Evolutionary conservation across 1,140 invertebrate genomes (phyloP).

Genomic region (Augochlora pura): DNA sequence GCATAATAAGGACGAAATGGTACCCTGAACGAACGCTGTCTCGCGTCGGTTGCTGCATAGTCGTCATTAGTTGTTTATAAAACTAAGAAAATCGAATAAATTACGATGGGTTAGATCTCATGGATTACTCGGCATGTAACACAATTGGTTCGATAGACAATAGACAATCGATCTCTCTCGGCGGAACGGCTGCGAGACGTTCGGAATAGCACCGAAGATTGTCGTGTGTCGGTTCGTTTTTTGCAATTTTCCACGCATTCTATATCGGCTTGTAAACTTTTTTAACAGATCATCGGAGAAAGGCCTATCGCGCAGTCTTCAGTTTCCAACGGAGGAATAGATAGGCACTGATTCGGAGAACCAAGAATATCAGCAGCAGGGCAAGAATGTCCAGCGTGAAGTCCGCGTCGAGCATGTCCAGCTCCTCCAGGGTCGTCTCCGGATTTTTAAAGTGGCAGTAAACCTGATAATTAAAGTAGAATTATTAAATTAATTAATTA

Average conservation of each 20-base stretch:
- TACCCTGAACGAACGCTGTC: slow-evolving; percentile 63
- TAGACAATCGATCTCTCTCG: too few relatives aligned
- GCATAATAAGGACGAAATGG: slow-evolving; percentile 20
- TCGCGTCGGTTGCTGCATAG: slow-evolving; percentile 39
- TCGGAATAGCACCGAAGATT: background rate
- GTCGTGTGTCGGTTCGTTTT: too few relatives aligned
- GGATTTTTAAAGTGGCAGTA: slow-evolving; percentile 96
- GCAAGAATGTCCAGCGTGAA: slow-evolving; percentile 91
- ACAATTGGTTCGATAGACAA: background rate
- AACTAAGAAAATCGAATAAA: slow-evolving; percentile 56
- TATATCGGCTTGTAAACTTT: slow-evolving; percentile 6
- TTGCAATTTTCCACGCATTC: background rate
- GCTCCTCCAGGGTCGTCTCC: slow-evolving; percentile 92
- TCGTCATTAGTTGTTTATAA: slow-evolving; percentile 16
- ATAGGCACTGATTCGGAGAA: slow-evolving; percentile 93
- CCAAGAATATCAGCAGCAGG: slow-evolving; percentile 92
- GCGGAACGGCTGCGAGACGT: too few relatives aligned
- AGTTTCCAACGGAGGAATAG: slow-evolving; percentile 95
- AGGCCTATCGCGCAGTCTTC: slow-evolving; percentile 85
- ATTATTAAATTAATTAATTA: too few relatives aligned
- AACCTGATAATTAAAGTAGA: slow-evolving; percentile 77
- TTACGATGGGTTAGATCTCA: slow-evolving; percentile 51
- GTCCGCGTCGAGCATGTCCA: slow-evolving; percentile 90
- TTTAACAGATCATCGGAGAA: background rate
- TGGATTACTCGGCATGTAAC: background rate